Evolutionary conservation across 1,140 invertebrate genomes (phyloP), one percentile per base, ranked within the genome.

Genomic region (Helicorthomorpha holstii): DNA sequence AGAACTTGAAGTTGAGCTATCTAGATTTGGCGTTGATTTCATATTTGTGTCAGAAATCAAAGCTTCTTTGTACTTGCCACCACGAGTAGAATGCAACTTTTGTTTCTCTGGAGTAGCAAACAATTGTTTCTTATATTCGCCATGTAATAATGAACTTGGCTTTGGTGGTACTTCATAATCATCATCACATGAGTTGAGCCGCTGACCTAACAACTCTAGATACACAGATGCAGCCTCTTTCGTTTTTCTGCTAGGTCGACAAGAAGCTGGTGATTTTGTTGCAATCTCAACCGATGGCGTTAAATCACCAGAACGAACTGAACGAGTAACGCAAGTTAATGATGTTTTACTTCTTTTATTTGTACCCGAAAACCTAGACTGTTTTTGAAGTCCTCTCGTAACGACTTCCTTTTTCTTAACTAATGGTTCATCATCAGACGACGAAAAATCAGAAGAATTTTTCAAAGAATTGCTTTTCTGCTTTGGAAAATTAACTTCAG

Each of bases 141-240:
- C n/a, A n/a, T n/a, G n/a, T n/a, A n/a, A n/a, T n/a, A n/a, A n/a
- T n/a, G n/a, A n/a, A n/a, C n/a, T n/a, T n/a, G n/a, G n/a, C 29
- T 34, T 34, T 34, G 16, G 75, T 56, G 79, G 77, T 22, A 72
- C 73, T 4, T 73, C 64, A 54, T 76, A 75, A 48, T 70, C 59
- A 58, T 73, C 69, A 45, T 64, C 64, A 0, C 73, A 69, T 58
- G 67, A 71, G 0, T 74, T 69, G 22, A 82, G 66, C 61, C 81
- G 80, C 58, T 79, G 75, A 7, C 78, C 79, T 24, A 84, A 68
- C 56, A 83, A 75, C 60, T 82, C 80, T 77, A 83, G 80, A 54
- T 80, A 83, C 24, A 82, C 73, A 21, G 80, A 73, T 16, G 81
- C 81, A 47, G 79, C 79, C 66, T 82, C 80, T 63, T 83, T 84